Conservation (phyloP, 2,797 vertebrate species). For the Oreochromis mossambicus region DNA sequence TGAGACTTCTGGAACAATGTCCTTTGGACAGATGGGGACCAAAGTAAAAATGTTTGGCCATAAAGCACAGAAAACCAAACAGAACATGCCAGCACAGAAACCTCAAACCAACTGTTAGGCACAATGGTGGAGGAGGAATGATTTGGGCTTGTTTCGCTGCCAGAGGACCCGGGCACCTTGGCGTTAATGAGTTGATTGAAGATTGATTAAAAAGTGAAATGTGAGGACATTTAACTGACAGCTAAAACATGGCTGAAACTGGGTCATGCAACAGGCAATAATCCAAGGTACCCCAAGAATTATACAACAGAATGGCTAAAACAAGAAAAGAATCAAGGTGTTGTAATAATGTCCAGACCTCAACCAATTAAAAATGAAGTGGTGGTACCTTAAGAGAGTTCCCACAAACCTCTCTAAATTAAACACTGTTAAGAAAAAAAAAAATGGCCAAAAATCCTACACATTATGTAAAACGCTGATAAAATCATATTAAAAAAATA, state of each 20-base stretch:
- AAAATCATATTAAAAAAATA: neutral
- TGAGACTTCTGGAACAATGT: neutral
- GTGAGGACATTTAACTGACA: neutral
- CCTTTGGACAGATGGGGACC: neutral
- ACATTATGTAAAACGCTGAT: neutral
- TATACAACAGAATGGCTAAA: neutral
- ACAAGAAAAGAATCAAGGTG: neutral
- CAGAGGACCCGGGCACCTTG: neutral
- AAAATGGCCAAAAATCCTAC: neutral
- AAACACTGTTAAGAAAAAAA: neutral
- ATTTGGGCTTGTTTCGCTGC: neutral
- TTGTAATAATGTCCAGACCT: neutral
- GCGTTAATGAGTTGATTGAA: neutral
- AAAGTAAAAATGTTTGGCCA: neutral
- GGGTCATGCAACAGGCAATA: neutral
- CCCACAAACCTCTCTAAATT: neutral
- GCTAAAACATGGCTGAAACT: neutral
- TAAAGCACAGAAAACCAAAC: neutral
- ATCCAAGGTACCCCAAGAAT: neutral
- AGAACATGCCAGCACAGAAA: neutral
- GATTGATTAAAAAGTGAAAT: neutral
- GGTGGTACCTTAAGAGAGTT: neutral
- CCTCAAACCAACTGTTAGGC: neutral
- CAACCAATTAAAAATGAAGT: neutral
- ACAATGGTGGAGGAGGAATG: neutral